Percentiles rank a stretch among this genome's conserved stretches.
These are phyloP conservation scores for Bombus fervidus DNA, from an alignment of 1,140 invertebrate species.

Conservation along the genomic window DNA sequence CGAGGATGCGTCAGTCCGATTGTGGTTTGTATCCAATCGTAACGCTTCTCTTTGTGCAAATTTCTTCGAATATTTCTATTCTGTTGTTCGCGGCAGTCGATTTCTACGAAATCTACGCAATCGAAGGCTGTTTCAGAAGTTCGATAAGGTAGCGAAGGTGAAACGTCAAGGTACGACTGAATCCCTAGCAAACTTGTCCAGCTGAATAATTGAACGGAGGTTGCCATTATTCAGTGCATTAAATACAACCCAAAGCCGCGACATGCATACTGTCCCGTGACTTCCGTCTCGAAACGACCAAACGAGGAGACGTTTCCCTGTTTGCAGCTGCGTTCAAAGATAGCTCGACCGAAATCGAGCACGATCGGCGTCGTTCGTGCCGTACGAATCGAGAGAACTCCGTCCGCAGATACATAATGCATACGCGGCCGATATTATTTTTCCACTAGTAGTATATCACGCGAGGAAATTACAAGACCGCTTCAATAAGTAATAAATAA, in stretches of 20 bases:
- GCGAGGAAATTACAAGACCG: slow-evolving; percentile 74
- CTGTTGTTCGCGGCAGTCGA: neutral
- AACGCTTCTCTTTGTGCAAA: neutral
- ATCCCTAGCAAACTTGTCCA: slow-evolving; percentile 40
- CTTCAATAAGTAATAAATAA: slow-evolving; percentile 79
- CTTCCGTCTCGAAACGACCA: slow-evolving; percentile 42
- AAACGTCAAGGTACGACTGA: neutral
- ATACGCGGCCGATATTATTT: slow-evolving; percentile 74
- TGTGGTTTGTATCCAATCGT: neutral
- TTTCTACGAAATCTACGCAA: neutral
- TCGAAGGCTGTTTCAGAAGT: too few species aligned
- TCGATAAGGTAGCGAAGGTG: neutral
- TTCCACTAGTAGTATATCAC: slow-evolving; percentile 72
- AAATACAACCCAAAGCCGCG: slow-evolving; percentile 52
- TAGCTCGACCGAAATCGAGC: slow-evolving; percentile 30
- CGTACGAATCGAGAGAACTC: slow-evolving; percentile 22
- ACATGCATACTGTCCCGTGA: slow-evolving; percentile 53
- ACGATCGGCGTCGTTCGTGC: slow-evolving; percentile 24
- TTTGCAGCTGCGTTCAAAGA: slow-evolving; percentile 2
- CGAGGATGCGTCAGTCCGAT: slow-evolving; percentile 50
- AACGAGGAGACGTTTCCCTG: slow-evolving; percentile 26
- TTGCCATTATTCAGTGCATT: slow-evolving; percentile 58
- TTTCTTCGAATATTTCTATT: too few species aligned
- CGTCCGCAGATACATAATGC: slow-evolving; percentile 69
- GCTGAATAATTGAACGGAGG: slow-evolving; percentile 67